These are phyloP conservation scores for Esox lucius DNA, from an alignment of 2,797 vertebrate genomes.

Conservation along the genomic window DNA sequence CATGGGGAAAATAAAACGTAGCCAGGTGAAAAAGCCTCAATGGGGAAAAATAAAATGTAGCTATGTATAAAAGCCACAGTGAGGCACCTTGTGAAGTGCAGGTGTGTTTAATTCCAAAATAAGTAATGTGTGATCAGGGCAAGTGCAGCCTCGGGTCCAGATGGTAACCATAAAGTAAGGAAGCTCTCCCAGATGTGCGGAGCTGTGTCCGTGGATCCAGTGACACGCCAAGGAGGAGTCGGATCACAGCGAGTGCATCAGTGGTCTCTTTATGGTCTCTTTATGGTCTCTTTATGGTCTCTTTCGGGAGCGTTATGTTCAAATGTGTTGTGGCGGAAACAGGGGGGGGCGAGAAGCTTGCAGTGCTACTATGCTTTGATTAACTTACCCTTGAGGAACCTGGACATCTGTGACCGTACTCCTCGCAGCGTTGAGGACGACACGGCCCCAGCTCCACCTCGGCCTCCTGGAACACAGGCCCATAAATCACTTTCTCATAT, in stretches of 20 bases:
- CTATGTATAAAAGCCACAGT: conserved; percentile 8
- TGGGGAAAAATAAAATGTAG: conserved; percentile 41
- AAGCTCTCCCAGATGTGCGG: conserved; percentile 70
- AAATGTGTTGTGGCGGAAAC: conserved; percentile 48
- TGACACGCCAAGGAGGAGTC: conserved; percentile 63
- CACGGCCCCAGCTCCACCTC: conserved; percentile 67
- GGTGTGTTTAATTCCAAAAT: conserved; percentile 67
- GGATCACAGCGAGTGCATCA: conserved; percentile 69
- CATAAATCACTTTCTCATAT: conserved; percentile 79
- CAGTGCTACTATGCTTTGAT: conserved; percentile 56
- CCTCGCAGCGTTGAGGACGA: conserved; percentile 50
- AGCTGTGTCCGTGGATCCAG: conserved; percentile 56
- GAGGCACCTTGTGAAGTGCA: conserved; percentile 60
- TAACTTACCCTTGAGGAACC: conserved; percentile 76
- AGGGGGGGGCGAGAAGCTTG: conserved; percentile 30
- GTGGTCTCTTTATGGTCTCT: conserved; percentile 69
- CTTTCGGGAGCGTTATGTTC: conserved; percentile 50
- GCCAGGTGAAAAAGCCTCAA: conserved; percentile 9
- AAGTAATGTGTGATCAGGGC: conserved; percentile 63
- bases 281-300: conserved; percentile 68
- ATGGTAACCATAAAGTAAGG: conserved; percentile 69
- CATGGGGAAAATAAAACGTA: conserved; percentile 38
- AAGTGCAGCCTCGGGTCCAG: conserved; percentile 53
- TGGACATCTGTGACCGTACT: conserved; percentile 63
- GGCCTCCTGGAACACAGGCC: conserved; percentile 61